These are phyloP conservation scores for Procambarus virginalis DNA, from an alignment of 1,140 invertebrate species.

Conservation along the genomic window DNA sequence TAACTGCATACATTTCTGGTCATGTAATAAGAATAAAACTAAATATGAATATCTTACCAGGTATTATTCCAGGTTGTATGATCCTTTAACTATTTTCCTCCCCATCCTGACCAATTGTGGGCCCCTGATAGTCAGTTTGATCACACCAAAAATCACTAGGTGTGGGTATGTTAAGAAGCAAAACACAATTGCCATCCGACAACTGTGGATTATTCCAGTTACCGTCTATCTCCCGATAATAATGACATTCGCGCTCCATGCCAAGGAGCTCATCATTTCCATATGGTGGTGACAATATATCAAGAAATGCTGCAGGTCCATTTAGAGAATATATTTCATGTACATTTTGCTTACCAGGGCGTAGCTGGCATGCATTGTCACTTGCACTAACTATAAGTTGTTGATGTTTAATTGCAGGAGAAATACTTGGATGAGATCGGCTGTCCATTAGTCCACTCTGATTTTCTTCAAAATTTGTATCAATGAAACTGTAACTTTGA, in stretches of 20 bases:
- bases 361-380: constrained; percentile 72
- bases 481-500: constrained; percentile 71
- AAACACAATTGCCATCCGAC: constrained; percentile 23
- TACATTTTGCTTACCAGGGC: constrained; percentile 74
- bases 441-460: neutral
- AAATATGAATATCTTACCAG: neutral
- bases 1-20: neutral
- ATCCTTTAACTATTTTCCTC: constrained; percentile 13
- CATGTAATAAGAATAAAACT: neutral
- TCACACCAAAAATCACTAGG: constrained; percentile 70
- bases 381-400: constrained; percentile 66
- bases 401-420: constrained; percentile 60
- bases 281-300: constrained; percentile 77
- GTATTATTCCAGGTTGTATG: neutral
- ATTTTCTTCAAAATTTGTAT: constrained; percentile 8
- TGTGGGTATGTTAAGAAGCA: constrained; percentile 48
- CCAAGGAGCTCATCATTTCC: constrained; percentile 68
- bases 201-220: constrained; percentile 3
- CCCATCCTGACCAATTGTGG: constrained; percentile 41
- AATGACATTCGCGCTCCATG: constrained; percentile 67
- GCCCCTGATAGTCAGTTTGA: constrained; percentile 67
- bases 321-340: constrained; percentile 74
- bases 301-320: constrained; percentile 75
- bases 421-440: constrained; percentile 9
- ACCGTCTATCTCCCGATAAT: constrained; percentile 54